Base-by-base conservation (phyloP, 2,888 invertebrate species). In the Pilophorus perplexus region DNA sequence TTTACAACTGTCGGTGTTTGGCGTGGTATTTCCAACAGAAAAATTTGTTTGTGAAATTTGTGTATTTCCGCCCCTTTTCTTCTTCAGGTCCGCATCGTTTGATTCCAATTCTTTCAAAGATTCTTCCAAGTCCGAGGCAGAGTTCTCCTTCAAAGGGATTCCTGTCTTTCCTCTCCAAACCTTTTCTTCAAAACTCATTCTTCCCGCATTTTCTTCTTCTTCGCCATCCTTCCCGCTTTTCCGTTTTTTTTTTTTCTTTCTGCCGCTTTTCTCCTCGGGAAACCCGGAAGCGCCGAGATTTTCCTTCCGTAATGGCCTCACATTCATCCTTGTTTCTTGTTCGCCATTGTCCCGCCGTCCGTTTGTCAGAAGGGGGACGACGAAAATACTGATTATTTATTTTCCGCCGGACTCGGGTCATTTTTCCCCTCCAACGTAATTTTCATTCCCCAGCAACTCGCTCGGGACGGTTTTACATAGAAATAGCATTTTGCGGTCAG, bases 271-370 rank as follows among this genome's bases (percentile, higher is more conserved):
- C n/a, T n/a, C n/a, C n/a, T n/a, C 16, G 48, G 20, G 28, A 27
- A 55, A 28, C 55, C 38, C 38, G 52, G 52, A 52, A 52, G 52
- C 52, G 3, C 8, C 27, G 23, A 28, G 48, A 46, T 62, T 62
- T 62, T 46, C 62, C 33, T 62, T 44, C 18, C 22, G 28, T 46
- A 62, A 46, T 46, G 62, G 46, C 46, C 46, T 25, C 2, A 23
- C 62, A 62, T 62, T 62, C 62, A 33, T 62, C 62, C 44, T 40
- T 62, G 62, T 62, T 62, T 62, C 62, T 62, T 62, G 33, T 62
- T 62, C 48, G 46, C 62, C 62, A 62, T 62, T 62, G 62, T 62
- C 62, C 62, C 23, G 38, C 12, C n/a, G 55, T 22, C n/a, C 14
- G 27, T 59, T 59, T 59, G 59, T 59, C 59, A 33, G 23, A 22